phyloP scores from a whole-genome alignment of 2,113 vertebrate genomes.

The Holacanthus passer region DNA sequence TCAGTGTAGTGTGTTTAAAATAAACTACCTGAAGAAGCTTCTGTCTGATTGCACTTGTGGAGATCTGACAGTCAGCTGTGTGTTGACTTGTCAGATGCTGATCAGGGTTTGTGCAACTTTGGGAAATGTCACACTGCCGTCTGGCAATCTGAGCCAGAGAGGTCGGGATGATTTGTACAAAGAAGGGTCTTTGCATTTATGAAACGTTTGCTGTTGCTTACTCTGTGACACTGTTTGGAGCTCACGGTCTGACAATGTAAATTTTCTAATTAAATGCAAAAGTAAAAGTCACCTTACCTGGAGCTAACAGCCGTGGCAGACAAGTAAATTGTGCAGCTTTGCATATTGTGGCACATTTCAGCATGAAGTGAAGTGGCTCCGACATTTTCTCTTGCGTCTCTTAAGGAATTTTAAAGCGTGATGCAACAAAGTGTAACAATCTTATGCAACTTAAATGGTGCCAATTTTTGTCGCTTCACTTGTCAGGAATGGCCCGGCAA shows the following conservation, averaged over 20 bases:
- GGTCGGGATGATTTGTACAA: not conserved
- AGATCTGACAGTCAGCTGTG: not conserved
- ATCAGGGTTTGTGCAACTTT: not conserved
- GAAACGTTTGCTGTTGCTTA: not conserved
- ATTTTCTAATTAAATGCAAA: not conserved
- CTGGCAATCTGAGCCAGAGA: not conserved
- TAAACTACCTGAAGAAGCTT: not conserved
- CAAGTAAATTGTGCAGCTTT: slow-evolving; percentile 22
- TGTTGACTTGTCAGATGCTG: not conserved
- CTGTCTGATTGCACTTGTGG: not conserved
- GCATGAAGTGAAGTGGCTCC: slow-evolving; percentile 15
- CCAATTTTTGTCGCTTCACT: slow-evolving; percentile 41
- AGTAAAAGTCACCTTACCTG: not conserved
- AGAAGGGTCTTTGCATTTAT: not conserved
- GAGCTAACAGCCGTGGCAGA: slow-evolving; percentile 8
- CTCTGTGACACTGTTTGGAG: not conserved
- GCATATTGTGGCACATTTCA: slow-evolving; percentile 50
- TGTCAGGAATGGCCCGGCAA: slow-evolving; percentile 21
- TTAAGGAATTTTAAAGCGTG: slow-evolving; percentile 48
- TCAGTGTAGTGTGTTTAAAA: not conserved
- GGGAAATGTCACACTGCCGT: not conserved
- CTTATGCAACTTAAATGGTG: slow-evolving; percentile 45
- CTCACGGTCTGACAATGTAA: not conserved
- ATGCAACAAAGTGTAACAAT: slow-evolving; percentile 73
- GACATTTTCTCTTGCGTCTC: slow-evolving; percentile 14